phyloP scores from a whole-genome alignment of 1,140 invertebrate genomes.

The Hormaphis cornu region DNA sequence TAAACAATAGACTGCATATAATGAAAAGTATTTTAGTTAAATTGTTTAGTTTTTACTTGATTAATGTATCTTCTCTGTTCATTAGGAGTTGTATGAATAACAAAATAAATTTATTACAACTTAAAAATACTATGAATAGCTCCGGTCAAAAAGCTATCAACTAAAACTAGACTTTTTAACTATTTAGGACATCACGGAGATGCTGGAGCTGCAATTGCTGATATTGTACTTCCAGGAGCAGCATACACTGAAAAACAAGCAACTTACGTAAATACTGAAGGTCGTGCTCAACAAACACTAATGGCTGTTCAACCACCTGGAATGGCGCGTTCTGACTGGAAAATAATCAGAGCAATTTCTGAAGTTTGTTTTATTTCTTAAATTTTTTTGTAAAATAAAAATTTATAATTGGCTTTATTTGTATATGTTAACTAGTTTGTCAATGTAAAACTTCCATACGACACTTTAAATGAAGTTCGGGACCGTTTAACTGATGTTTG shows the following conservation, averaged over 20 bases:
- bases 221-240: slow-evolving; percentile 89
- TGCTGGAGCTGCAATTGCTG: slow-evolving; percentile 81
- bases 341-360: slow-evolving; percentile 84
- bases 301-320: slow-evolving; percentile 88
- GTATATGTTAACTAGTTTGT: slow-evolving; percentile 52
- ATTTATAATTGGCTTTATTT: background rate
- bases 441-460: slow-evolving; percentile 77
- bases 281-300: slow-evolving; percentile 86
- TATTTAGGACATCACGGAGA: slow-evolving; percentile 88
- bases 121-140: too few relatives aligned
- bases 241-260: slow-evolving; percentile 97
- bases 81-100: too few relatives aligned
- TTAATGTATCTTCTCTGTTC: too few relatives aligned
- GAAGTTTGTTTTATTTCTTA: slow-evolving; percentile 48
- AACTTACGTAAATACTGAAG: slow-evolving; percentile 96
- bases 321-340: slow-evolving; percentile 93
- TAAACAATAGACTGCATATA: too few relatives aligned
- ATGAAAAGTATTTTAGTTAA: too few relatives aligned
- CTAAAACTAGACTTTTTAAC: background rate
- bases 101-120: too few relatives aligned
- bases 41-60: too few relatives aligned
- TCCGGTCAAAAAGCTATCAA: background rate
- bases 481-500: slow-evolving; percentile 71
- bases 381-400: background rate
- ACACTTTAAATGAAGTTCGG: slow-evolving; percentile 76